phyloP scores from a whole-genome alignment of 2,888 invertebrate genomes.

The Melieria picta region DNA sequence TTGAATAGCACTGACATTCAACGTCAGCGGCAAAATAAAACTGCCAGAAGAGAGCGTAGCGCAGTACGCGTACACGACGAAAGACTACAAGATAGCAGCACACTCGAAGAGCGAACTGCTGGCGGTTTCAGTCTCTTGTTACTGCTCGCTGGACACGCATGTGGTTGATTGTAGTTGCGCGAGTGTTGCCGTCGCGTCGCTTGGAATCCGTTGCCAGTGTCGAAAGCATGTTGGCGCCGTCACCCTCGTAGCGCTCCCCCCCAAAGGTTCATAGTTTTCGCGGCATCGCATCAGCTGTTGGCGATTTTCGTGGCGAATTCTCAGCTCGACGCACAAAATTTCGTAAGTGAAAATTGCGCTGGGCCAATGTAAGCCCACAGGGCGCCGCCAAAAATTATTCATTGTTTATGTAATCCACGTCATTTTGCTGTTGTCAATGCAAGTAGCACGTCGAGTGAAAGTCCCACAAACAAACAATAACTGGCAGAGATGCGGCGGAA shows the following conservation, averaged over 20 bases:
- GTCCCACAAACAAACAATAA: conserved; percentile 25
- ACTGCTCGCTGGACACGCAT: conserved; percentile 26
- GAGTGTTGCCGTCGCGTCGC: conserved; percentile 13
- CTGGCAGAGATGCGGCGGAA: background rate
- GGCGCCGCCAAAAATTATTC: background rate
- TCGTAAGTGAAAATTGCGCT: conserved; percentile 17
- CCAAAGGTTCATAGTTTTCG: background rate
- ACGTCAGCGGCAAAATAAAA: too few species aligned
- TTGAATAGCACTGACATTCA: too few species aligned
- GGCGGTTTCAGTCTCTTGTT: conserved; percentile 33
- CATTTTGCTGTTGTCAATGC: background rate
- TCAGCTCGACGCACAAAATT: background rate
- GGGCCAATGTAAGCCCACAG: too few species aligned
- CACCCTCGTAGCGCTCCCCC: background rate
- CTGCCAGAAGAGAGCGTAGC: too few species aligned
- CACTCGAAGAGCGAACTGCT: too few species aligned
- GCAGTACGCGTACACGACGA: too few species aligned
- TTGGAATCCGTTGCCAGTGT: background rate
- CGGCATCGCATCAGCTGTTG: background rate
- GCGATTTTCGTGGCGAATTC: conserved; percentile 13
- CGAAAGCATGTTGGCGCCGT: conserved; percentile 7
- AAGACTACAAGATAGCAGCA: too few species aligned
- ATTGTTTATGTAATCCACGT: conserved; percentile 40
- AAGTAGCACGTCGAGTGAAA: conserved; percentile 34
- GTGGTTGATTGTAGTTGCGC: conserved; percentile 20